Evolutionary conservation across 1,140 invertebrate genomes (phyloP), one percentile per base, ranked within the genome.

Genomic region (Tetramorium simillimum): DNA sequence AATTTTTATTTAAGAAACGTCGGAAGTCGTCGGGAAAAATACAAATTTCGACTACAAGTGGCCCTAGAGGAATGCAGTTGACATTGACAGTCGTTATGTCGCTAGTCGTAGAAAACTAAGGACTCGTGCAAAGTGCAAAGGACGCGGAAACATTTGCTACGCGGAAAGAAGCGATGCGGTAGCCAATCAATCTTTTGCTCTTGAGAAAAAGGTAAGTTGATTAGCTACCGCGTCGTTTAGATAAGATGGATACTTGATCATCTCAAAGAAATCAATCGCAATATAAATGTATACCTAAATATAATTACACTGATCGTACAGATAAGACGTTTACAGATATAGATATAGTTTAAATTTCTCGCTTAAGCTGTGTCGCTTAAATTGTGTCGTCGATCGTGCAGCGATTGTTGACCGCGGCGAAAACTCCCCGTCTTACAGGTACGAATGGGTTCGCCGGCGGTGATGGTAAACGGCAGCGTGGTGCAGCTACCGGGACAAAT

Each of bases 401-500:
- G n/a, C 24, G 0, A 24, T 16, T 16, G 21, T 28, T 69, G 40
- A 28, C 5, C 46, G 46, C 40, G 28, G 33, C 7, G 12, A 4
- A 65, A 67, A 62, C 33, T 33, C n/a, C 9, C 0, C 65, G 2
- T 21, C 0, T 49, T 40, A n/a, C 84, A 94, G 94, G 93, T 95
- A 33, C 92, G 94, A 90, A 91, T 95, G 90, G 88, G 86, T 72
- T 95, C 94, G 12, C 93, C 94, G 49, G 76, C 92, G 49, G 91
- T 92, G n/a, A 95, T 94, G 93, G 93, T 93, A 65, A 95, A 94
- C 86, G 92, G 94, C 43, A 94, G 91, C 85, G 85, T 94, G 51
- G 90, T 93, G 14, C 93, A 94, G 72, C 81, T 94, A 12, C 91
- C 93, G 77, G 92, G 85, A 56, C 93, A 93, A 62, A 86, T 92